These are phyloP conservation scores for Anoplolepis gracilipes DNA, from an alignment of 1,140 invertebrate genomes.

Conservation along the genomic window DNA sequence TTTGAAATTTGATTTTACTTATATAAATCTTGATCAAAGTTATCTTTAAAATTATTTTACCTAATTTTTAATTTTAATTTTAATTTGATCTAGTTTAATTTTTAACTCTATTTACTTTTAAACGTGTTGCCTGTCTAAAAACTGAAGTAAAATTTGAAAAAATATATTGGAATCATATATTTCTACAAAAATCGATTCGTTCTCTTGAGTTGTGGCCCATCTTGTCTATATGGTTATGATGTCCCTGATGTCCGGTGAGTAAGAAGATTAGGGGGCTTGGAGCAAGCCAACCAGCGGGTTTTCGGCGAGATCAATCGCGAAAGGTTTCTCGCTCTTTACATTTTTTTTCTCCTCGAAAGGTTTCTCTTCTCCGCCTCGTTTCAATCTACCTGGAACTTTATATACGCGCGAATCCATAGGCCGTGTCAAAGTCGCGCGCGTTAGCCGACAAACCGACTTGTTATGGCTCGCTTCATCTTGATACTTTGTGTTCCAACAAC, in stretches of 20 bases:
- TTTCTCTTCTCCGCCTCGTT: slow-evolving; percentile 6
- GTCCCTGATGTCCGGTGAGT: not conserved
- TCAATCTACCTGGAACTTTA: slow-evolving; percentile 38
- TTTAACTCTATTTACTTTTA: not conserved
- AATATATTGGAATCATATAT: not conserved
- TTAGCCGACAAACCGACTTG: slow-evolving; percentile 38
- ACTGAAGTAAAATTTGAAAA: not conserved
- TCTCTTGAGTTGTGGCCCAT: not conserved
- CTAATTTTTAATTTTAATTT: not conserved
- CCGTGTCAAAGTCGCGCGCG: slow-evolving; percentile 29
- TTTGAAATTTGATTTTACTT: not conserved
- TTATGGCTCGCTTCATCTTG: slow-evolving; percentile 39
- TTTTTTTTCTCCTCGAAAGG: slow-evolving; percentile 34
- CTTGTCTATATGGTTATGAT: not conserved
- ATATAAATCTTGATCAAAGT: not conserved
- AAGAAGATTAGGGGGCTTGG: slow-evolving; percentile 43
- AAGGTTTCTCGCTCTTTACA: slow-evolving; percentile 43
- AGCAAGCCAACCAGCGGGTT: slow-evolving; percentile 20
- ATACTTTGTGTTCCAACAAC: slow-evolving; percentile 23
- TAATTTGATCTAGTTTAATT: not conserved
- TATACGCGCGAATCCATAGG: slow-evolving; percentile 28
- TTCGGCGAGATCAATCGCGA: slow-evolving; percentile 72
- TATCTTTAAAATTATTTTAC: not conserved
- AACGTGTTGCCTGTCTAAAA: not conserved
- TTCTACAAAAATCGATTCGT: not conserved